Conservation (phyloP, 2,113 vertebrate genomes). For the Myiopsitta monachus region DNA sequence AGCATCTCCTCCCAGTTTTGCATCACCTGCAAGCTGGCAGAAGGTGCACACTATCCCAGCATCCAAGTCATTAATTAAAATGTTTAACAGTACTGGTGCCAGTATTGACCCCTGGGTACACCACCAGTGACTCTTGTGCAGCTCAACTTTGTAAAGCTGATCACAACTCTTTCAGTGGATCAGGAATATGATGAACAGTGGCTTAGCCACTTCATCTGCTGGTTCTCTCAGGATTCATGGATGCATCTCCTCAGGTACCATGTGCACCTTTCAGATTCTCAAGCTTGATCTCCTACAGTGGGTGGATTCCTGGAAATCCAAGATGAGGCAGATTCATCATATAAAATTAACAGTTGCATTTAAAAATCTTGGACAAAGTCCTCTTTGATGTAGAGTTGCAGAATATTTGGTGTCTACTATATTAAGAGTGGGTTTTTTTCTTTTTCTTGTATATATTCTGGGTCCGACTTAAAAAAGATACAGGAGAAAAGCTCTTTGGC, state of each 20-base stretch:
- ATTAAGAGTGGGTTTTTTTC: rapidly evolving
- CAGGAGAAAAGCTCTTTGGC: not conserved
- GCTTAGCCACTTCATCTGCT: not conserved
- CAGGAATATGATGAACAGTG: not conserved
- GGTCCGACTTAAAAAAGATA: not conserved
- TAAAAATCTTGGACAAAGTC: not conserved
- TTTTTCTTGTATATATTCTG: not conserved
- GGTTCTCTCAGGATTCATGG: not conserved
- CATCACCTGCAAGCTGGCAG: not conserved
- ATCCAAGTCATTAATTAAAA: not conserved
- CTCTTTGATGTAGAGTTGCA: not conserved
- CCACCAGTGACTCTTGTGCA: not conserved
- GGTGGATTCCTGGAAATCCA: not conserved
- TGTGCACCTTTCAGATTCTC: not conserved
- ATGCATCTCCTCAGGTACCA: not conserved
- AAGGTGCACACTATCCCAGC: not conserved
- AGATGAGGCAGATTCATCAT: not conserved
- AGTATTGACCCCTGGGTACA: not conserved
- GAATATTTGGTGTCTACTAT: not conserved
- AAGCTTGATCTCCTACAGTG: not conserved
- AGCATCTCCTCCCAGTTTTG: not conserved
- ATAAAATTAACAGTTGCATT: not conserved
- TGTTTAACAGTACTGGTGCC: not conserved
- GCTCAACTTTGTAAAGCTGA: not conserved
- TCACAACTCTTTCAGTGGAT: not conserved